Base-by-base conservation (phyloP, 2,797 vertebrate genomes). In the Syngnathus rostellatus region DNA sequence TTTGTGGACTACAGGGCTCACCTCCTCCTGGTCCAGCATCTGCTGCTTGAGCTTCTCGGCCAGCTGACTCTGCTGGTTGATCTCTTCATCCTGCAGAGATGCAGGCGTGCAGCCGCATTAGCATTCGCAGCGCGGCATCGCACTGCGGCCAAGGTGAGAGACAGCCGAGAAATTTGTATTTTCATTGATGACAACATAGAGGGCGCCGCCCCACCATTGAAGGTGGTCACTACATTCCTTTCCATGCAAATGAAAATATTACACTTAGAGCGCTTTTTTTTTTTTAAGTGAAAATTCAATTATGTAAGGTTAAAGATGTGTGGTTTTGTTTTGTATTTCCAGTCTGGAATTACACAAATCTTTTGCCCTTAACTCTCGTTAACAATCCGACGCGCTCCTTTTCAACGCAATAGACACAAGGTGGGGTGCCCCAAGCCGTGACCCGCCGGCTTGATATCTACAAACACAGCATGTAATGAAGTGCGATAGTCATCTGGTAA, bases 11-110 rank as follows among this genome's bases (percentile, higher is more conserved):
- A 43, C 17, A 37, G 25, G 1, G 77, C 90, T 89, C 76, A 94
- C 96, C 91, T 98, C 95, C 77, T 98, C 96, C 86, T 98, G 96
- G 84, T 98, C 96, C 83, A 98, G 81, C 96, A 98, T 98, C 78
- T 98, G 96, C 63, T 96, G 95, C 80, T 98, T 98, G 64, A 98
- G 88, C 82, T 98, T 97, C 90, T 98, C 96, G 54, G 94, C 94
- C 77, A 98, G 85, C 64, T 98, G 96, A 76, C 95, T 97, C 85
- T 98, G 96, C 73, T 98, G 96, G 91, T 98, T 98, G 81, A 98
- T 98, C 88, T 98, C 95, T 89, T 98, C 95, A 82, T 98, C 95
- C 95, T 98, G 80, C 72, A 66, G 40, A 70, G 12, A 46, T 7
- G 10, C 17, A 64, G 37, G 71, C 8, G 63, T 37, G 39, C 25